These are phyloP conservation scores for Gallinago jamesoni DNA, from an alignment of 2,113 vertebrate genomes.

Conservation along the genomic window DNA sequence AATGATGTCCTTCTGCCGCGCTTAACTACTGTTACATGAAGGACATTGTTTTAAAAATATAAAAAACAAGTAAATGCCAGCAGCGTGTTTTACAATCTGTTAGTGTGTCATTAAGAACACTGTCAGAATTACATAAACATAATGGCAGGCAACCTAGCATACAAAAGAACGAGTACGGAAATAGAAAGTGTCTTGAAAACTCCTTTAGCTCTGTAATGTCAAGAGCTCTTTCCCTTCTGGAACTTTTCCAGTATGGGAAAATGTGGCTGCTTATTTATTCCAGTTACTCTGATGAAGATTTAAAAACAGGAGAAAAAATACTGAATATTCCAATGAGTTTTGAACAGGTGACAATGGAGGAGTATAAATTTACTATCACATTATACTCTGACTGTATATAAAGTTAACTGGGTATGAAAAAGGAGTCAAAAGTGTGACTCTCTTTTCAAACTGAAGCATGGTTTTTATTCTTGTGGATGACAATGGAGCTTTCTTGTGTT, in stretches of 20 bases:
- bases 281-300: background rate
- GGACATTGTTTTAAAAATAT: conserved; percentile 99
- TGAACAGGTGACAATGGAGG: background rate
- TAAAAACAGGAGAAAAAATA: background rate
- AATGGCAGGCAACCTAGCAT: conserved; percentile 82
- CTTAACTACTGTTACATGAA: conserved; percentile 99
- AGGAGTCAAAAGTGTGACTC: background rate
- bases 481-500: background rate
- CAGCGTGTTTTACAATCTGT: conserved; percentile 99
- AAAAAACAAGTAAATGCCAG: conserved; percentile 85
- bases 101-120: conserved; percentile 99
- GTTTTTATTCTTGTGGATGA: background rate
- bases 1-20: conserved; percentile 99
- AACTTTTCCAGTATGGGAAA: conserved; percentile 35
- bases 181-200: conserved; percentile 74
- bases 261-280: background rate
- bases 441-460: background rate
- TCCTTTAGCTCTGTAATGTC: conserved; percentile 63
- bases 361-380: background rate
- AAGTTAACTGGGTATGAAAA: conserved; percentile 18
- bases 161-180: conserved; percentile 75
- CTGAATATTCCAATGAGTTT: background rate
- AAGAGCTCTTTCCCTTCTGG: conserved; percentile 59
- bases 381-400: background rate
- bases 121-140: conserved; percentile 92